These are phyloP conservation scores for Agonopterix arenella DNA, from an alignment of 2,888 invertebrate genomes.

Conservation along the genomic window DNA sequence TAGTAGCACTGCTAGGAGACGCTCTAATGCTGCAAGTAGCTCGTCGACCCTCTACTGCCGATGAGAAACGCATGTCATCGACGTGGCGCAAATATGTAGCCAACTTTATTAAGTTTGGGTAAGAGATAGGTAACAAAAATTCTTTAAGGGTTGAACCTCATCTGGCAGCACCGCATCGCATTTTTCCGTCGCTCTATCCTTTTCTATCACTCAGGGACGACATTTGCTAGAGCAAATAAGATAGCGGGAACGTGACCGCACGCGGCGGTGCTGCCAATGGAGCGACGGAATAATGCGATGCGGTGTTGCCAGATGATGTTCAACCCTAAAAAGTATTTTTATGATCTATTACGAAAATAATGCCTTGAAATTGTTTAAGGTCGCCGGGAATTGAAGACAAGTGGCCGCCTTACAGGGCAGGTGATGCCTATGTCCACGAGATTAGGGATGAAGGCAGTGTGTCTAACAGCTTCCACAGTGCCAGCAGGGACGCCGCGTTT, in stretches of 20 bases:
- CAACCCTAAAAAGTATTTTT: too few species aligned
- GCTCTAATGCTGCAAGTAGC: slow-evolving; percentile 80
- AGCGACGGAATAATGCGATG: too few species aligned
- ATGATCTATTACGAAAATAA: too few species aligned
- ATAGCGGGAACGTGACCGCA: too few species aligned
- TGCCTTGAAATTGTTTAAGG: slow-evolving; percentile 32
- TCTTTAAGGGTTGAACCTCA: too few species aligned
- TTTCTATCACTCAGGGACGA: too few species aligned
- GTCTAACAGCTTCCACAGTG: slow-evolving; percentile 16
- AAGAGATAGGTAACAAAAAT: slow-evolving; percentile 9
- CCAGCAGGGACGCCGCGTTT: slow-evolving; percentile 44
- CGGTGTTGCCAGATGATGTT: too few species aligned
- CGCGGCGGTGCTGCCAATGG: too few species aligned
- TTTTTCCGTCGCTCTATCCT: too few species aligned
- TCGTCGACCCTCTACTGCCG: slow-evolving; percentile 75
- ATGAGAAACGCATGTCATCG: slow-evolving; percentile 73
- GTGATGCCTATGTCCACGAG: slow-evolving; percentile 67
- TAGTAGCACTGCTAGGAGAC: slow-evolving; percentile 81
- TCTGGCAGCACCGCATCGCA: too few species aligned
- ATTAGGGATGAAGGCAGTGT: slow-evolving; percentile 32
- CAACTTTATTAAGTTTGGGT: slow-evolving; percentile 73
- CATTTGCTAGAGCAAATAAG: too few species aligned
- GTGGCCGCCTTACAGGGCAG: slow-evolving; percentile 78
- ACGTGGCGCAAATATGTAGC: slow-evolving; percentile 43
- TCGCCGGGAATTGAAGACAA: slow-evolving; percentile 75